These are phyloP conservation scores for Nephrotoma guestfalica DNA, from an alignment of 2,888 invertebrate genomes.

Conservation along the genomic window DNA sequence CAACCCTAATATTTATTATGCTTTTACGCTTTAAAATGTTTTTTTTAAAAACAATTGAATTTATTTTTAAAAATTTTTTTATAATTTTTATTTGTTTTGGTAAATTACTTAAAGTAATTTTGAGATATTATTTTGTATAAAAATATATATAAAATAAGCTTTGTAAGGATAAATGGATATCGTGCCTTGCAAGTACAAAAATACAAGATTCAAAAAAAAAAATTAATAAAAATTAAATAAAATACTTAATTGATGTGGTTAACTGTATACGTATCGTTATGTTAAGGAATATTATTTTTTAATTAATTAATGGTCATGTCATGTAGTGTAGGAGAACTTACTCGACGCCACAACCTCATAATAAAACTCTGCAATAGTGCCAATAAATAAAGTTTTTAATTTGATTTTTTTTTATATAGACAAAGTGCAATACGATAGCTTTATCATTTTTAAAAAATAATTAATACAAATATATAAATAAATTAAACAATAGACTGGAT, in stretches of 20 bases:
- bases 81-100: neutral
- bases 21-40: neutral
- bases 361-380: neutral
- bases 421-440: conserved; percentile 4
- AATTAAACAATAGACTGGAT: neutral
- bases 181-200: conserved; percentile 14
- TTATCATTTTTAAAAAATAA: neutral
- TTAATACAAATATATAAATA: neutral
- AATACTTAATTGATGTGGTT: neutral
- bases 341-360: neutral
- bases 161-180: conserved; percentile 4
- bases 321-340: neutral
- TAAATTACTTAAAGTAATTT: neutral
- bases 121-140: neutral
- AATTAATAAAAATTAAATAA: neutral
- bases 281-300: neutral
- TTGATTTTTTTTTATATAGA: neutral
- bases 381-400: neutral
- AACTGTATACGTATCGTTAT: neutral
- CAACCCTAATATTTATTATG: neutral
- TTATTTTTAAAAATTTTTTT: neutral
- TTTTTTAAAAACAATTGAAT: neutral
- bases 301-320: neutral
- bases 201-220: neutral
- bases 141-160: neutral